phyloP scores from a whole-genome alignment of 2,113 vertebrate species.

The Halichoeres trimaculatus region DNA sequence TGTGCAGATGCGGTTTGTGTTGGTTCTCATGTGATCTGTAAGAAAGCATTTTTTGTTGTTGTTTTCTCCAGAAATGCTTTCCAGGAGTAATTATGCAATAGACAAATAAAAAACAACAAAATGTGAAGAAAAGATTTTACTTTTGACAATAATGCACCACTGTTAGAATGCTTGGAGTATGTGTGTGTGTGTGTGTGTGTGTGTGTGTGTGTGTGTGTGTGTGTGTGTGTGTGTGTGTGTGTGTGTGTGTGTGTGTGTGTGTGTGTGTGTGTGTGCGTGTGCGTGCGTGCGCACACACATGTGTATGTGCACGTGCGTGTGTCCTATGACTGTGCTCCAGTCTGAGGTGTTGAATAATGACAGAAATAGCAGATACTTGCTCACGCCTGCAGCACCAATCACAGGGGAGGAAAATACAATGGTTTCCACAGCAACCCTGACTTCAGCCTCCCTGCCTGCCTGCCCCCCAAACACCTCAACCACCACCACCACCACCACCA shows the following conservation, averaged over 20 bases:
- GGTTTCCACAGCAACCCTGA: slow-evolving; percentile 81
- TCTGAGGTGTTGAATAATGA: slow-evolving; percentile 84
- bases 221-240: slow-evolving; percentile 36
- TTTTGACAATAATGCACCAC: not conserved
- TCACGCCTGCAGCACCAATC: slow-evolving; percentile 81
- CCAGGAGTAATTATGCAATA: not conserved
- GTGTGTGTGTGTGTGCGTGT: slow-evolving; percentile 23
- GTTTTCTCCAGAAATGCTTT: too few relatives aligned
- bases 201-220: slow-evolving; percentile 24
- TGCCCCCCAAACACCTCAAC: too few relatives aligned
- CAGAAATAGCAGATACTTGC: slow-evolving; percentile 83
- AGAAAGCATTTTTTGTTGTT: not conserved
- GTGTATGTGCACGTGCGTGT: too few relatives aligned
- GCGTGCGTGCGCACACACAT: too few relatives aligned
- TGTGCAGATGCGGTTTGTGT: not conserved
- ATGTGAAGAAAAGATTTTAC: too few relatives aligned
- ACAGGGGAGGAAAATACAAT: slow-evolving; percentile 80
- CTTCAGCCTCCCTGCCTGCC: slow-evolving; percentile 64
- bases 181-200: slow-evolving; percentile 19
- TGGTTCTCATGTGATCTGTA: slow-evolving; percentile 11
- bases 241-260: slow-evolving; percentile 49
- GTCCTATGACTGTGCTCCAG: slow-evolving; percentile 69
- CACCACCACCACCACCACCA: not conserved
- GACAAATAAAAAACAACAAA: not conserved
- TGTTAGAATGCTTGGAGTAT: slow-evolving; percentile 4